Conservation (phyloP, 1,140 invertebrate genomes). For the Bombyx mori region DNA sequence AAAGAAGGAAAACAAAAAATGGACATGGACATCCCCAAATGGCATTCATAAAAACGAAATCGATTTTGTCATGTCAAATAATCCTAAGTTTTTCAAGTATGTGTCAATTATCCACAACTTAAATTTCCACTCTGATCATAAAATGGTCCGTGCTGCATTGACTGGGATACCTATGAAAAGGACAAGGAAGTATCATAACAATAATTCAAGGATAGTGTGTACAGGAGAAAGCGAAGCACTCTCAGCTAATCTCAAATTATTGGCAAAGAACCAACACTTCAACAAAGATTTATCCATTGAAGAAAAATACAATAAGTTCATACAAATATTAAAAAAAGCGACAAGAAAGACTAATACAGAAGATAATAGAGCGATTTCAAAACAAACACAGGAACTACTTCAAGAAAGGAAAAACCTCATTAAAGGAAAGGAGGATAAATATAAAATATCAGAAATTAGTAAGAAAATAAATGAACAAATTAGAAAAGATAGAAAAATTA, state of each 20-base stretch:
- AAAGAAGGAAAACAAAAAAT: slow-evolving; percentile 11
- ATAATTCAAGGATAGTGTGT: slow-evolving; percentile 4
- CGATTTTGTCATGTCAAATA: slow-evolving; percentile 17
- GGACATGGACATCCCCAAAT: slow-evolving; percentile 17
- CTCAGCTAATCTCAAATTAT: slow-evolving; percentile 7
- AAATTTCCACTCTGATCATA: slow-evolving; percentile 20
- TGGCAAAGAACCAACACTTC: slow-evolving; percentile 1
- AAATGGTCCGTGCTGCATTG: slow-evolving; percentile 14
- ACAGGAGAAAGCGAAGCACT: slow-evolving; percentile 3
- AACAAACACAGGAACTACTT: slow-evolving; percentile 13
- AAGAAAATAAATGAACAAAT: slow-evolving; percentile 20
- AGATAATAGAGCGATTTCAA: slow-evolving; percentile 10
- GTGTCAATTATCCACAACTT: slow-evolving; percentile 10
- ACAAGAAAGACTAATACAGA: slow-evolving; percentile 10
- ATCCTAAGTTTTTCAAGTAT: slow-evolving; percentile 10
- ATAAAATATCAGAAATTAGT: slow-evolving; percentile 19
- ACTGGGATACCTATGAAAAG: background rate
- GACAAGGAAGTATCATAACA: slow-evolving; percentile 3
- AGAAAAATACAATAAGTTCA: slow-evolving; percentile 13
- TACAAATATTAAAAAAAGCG: slow-evolving; percentile 11
- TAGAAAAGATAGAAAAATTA: slow-evolving; percentile 16
- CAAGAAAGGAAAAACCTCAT: slow-evolving; percentile 17
- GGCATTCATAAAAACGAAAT: slow-evolving; percentile 15
- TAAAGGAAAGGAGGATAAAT: slow-evolving; percentile 14
- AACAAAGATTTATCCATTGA: slow-evolving; percentile 8